phyloP scores from a whole-genome alignment of 1,140 invertebrate genomes.

The Papilio dardanus region DNA sequence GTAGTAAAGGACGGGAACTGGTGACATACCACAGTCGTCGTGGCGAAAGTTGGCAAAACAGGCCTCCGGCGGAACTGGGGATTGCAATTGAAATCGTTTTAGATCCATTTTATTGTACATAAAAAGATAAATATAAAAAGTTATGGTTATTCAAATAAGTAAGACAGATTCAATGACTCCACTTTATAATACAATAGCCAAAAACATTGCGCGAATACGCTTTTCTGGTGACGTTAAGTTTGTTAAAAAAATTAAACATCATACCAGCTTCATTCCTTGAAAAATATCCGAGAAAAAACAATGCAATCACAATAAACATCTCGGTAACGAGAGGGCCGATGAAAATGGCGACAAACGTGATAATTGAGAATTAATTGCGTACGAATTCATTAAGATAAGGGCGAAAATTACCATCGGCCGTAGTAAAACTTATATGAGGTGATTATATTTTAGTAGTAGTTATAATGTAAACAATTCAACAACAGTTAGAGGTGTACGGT shows the following conservation, averaged over 20 bases:
- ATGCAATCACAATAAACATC: neutral
- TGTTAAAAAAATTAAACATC: slow-evolving; percentile 8
- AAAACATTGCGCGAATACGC: too few relatives aligned
- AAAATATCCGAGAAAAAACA: slow-evolving; percentile 25
- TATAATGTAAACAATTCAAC: slow-evolving; percentile 12
- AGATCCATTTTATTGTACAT: too few relatives aligned
- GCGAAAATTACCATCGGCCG: slow-evolving; percentile 2
- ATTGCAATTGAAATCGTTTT: slow-evolving; percentile 10
- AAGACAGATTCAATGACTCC: too few relatives aligned
- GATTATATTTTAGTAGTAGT: slow-evolving; percentile 30
- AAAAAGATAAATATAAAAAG: too few relatives aligned
- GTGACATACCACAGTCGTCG: slow-evolving; percentile 65
- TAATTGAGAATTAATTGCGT: slow-evolving; percentile 32
- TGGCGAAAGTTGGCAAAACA: slow-evolving; percentile 65
- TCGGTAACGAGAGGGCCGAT: slow-evolving; percentile 18
- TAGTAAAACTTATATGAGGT: slow-evolving; percentile 36
- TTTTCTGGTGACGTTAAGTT: neutral
- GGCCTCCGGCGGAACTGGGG: slow-evolving; percentile 64
- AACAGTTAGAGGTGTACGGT: slow-evolving; percentile 11
- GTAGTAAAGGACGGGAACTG: slow-evolving; percentile 65
- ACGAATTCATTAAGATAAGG: slow-evolving; percentile 35
- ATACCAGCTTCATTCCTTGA: slow-evolving; percentile 21
- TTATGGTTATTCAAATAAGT: too few relatives aligned
- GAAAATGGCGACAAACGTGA: slow-evolving; percentile 27
- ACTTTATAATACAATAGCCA: too few relatives aligned